Evolutionary conservation across 2,113 vertebrate genomes (phyloP).

Genomic region (Bubo blakistoni): DNA sequence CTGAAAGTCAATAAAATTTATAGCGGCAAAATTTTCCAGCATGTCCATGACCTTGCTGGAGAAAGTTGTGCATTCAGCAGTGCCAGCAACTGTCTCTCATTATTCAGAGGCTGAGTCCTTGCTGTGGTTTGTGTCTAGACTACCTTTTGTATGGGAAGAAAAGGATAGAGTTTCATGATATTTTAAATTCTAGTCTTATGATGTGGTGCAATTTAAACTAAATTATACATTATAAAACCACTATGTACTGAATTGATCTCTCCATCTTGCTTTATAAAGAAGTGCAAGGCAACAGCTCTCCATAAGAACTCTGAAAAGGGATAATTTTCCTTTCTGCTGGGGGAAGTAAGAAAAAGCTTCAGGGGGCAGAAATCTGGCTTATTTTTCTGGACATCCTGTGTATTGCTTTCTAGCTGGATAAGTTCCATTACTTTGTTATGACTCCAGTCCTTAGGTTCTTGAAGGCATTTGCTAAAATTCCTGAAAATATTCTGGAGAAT

Average conservation of each 20-base stretch:
- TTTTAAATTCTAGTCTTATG: not conserved
- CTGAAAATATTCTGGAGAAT: not conserved
- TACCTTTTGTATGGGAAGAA: not conserved
- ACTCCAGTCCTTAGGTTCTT: not conserved
- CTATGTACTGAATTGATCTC: not conserved
- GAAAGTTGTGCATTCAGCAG: not conserved
- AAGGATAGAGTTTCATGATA: not conserved
- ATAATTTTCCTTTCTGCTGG: not conserved
- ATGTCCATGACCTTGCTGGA: not conserved
- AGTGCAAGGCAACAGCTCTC: not conserved
- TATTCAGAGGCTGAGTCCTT: not conserved
- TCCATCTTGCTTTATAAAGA: not conserved
- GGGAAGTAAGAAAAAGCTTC: not conserved
- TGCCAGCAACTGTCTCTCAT: not conserved
- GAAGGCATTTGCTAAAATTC: not conserved
- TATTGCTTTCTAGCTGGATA: not conserved
- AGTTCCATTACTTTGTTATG: not conserved
- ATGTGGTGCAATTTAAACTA: not conserved
- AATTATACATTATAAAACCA: not conserved
- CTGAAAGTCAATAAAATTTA: constrained; percentile 27
- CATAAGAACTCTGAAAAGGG: not conserved
- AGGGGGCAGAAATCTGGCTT: not conserved
- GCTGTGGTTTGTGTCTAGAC: not conserved
- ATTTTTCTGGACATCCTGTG: not conserved
- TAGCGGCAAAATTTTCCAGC: not conserved